Percentiles rank a stretch among this genome's conserved stretches.
Conservation (phyloP, 2,113 vertebrate genomes). For the Dasyurus viverrinus region DNA sequence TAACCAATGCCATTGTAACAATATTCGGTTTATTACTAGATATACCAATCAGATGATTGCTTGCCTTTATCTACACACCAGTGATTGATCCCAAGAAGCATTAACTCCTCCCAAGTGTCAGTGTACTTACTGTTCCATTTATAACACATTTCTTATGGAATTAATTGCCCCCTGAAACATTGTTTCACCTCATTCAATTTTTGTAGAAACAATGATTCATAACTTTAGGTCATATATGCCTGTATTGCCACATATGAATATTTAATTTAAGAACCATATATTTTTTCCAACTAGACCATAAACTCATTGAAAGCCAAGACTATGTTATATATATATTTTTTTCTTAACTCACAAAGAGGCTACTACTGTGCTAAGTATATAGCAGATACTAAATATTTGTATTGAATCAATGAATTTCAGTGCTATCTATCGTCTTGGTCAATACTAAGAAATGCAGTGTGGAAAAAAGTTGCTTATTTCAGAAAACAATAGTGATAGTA, state of each 20-base stretch:
- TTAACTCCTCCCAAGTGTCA: background rate
- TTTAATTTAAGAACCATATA: background rate
- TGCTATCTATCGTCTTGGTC: background rate
- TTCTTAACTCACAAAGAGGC: accelerated
- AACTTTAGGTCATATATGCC: background rate
- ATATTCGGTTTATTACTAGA: background rate
- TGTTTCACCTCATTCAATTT: background rate
- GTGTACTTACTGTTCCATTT: background rate
- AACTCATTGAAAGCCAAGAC: background rate
- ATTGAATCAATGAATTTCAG: background rate
- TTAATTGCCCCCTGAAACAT: background rate
- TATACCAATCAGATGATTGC: background rate
- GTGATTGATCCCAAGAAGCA: background rate
- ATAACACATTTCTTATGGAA: background rate
- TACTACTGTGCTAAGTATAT: background rate
- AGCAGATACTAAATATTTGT: background rate
- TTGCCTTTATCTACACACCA: background rate
- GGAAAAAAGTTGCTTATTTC: background rate
- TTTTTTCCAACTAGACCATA: background rate
- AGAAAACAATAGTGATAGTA: background rate
- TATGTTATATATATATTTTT: background rate
- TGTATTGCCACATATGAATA: background rate
- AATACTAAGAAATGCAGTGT: background rate
- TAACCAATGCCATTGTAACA: background rate
- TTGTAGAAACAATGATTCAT: background rate